These are phyloP conservation scores for Drosophila atripex DNA, from an alignment of 2,888 invertebrate genomes.

Conservation along the genomic window DNA sequence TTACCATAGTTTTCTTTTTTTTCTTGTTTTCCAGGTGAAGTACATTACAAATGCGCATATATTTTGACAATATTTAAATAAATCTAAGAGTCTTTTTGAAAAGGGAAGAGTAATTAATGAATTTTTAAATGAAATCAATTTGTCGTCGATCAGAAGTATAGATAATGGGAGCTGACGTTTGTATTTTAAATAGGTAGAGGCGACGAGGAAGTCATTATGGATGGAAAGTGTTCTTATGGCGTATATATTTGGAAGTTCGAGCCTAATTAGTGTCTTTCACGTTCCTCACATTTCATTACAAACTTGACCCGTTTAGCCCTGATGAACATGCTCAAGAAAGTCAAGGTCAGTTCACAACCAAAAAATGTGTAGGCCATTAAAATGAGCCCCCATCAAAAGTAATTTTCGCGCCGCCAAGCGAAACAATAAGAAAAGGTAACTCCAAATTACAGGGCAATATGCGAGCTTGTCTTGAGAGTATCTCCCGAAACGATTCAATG, in stretches of 20 bases:
- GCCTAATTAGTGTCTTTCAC: background rate
- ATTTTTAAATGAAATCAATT: slow-evolving; percentile 8
- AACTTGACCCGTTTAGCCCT: slow-evolving; percentile 37
- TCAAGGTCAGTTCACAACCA: slow-evolving; percentile 56
- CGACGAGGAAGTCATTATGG: background rate
- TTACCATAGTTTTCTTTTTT: slow-evolving; percentile 12
- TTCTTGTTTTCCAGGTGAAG: slow-evolving; percentile 14
- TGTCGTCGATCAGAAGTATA: background rate
- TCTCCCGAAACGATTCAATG: slow-evolving; percentile 65
- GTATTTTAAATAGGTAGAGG: too few species aligned
- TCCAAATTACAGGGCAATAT: slow-evolving; percentile 51
- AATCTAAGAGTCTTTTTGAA: slow-evolving; percentile 50
- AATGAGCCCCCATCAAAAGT: slow-evolving; percentile 8
- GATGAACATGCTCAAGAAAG: slow-evolving; percentile 53
- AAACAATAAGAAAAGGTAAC: slow-evolving; percentile 55
- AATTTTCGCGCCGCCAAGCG: slow-evolving; percentile 60
- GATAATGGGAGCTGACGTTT: background rate
- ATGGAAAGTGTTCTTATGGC: too few species aligned
- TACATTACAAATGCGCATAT: slow-evolving; percentile 58
- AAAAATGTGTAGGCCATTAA: slow-evolving; percentile 29
- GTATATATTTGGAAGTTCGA: background rate
- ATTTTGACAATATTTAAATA: slow-evolving; percentile 59
- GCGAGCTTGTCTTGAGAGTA: slow-evolving; percentile 49
- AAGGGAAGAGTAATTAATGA: slow-evolving; percentile 3
- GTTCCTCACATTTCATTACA: slow-evolving; percentile 27